Evolutionary conservation across 2,888 invertebrate genomes (phyloP).

Genomic region (Cephus nigrinus): DNA sequence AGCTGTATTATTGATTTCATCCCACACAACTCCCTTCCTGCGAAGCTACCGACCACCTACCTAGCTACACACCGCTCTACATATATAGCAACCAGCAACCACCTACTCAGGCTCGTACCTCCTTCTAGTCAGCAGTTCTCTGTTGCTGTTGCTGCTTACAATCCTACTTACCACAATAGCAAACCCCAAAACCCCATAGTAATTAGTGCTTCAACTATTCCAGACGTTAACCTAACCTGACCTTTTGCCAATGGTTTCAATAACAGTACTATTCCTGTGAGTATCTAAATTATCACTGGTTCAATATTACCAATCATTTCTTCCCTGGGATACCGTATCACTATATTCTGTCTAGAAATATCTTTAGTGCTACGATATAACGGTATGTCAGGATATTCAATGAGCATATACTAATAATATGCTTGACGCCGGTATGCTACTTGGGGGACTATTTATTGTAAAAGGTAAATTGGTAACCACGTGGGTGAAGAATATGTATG

Average conservation of each 20-base stretch:
- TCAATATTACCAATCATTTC: neutral
- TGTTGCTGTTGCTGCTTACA: slow-evolving; percentile 24
- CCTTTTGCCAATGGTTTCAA: neutral
- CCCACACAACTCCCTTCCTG: slow-evolving; percentile 31
- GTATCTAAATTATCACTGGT: neutral
- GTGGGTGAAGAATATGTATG: neutral
- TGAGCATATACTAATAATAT: neutral
- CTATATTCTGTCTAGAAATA: neutral
- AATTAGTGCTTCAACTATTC: neutral
- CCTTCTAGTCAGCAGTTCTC: slow-evolving; percentile 9
- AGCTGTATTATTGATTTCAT: slow-evolving; percentile 60
- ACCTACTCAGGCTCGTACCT: slow-evolving; percentile 13
- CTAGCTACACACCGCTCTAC: neutral
- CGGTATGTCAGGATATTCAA: neutral
- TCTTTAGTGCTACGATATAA: neutral
- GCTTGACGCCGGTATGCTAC: neutral
- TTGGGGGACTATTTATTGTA: neutral
- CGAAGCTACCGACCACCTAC: neutral
- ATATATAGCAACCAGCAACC: neutral
- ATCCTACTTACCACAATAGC: slow-evolving; percentile 12
- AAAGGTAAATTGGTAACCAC: neutral
- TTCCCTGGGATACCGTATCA: neutral
- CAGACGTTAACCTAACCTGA: neutral
- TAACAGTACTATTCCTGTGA: neutral
- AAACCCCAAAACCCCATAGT: slow-evolving; percentile 17